Evolutionary conservation across 2,113 vertebrate species (phyloP).

Genomic region (Anarhynchus alexandrinus): DNA sequence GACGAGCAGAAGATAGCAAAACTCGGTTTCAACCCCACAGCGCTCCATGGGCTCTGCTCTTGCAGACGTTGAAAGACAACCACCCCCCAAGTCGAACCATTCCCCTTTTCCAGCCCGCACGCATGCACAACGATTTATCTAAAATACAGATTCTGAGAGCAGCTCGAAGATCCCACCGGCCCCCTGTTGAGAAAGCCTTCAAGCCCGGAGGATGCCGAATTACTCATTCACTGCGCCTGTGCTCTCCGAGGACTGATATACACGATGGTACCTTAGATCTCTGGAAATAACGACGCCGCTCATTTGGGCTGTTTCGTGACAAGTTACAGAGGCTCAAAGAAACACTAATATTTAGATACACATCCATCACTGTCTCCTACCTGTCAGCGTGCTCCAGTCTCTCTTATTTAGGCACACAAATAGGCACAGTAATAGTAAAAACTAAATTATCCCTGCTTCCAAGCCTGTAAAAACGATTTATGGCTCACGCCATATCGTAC

Average conservation of each 20-base stretch:
- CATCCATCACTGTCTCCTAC: background rate
- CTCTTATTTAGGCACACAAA: background rate
- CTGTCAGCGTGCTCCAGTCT: background rate
- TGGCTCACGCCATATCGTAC: background rate
- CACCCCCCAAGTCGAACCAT: background rate
- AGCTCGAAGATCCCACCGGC: background rate
- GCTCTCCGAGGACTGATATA: background rate
- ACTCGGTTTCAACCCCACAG: background rate
- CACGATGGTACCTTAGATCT: background rate
- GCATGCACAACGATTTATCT: background rate
- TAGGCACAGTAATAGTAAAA: background rate
- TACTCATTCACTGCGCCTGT: accelerated
- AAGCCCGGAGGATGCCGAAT: background rate
- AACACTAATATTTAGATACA: accelerated
- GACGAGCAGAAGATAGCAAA: background rate
- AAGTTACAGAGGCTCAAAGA: background rate
- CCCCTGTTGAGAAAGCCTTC: background rate
- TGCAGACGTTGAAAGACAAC: background rate
- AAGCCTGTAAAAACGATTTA: background rate
- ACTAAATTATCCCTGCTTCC: background rate
- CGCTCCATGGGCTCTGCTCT: background rate
- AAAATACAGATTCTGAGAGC: background rate
- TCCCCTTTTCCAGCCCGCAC: background rate
- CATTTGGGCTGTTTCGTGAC: background rate
- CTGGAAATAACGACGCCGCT: background rate